Conservation (phyloP, 2,797 vertebrate genomes). For the Gallinago nigripennis region DNA sequence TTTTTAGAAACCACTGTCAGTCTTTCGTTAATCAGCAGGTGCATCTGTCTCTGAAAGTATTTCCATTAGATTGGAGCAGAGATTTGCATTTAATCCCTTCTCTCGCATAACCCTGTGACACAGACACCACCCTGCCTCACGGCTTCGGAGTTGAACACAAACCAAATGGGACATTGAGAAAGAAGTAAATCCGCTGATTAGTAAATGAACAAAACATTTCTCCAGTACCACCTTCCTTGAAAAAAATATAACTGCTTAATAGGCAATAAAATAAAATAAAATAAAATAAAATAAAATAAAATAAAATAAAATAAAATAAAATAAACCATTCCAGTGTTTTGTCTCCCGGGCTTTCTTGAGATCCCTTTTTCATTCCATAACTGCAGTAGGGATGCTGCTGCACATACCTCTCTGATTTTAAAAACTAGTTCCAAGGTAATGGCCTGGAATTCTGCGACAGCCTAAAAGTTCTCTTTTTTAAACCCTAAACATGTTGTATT, state of each 20-base stretch:
- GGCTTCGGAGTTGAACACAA: background rate
- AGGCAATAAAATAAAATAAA: background rate
- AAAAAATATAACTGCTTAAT: background rate
- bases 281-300: background rate
- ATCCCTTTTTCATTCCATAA: background rate
- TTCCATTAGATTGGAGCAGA: background rate
- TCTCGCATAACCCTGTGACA: background rate
- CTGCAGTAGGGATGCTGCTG: background rate
- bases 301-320: background rate
- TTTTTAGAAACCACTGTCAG: background rate
- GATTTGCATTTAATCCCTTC: background rate
- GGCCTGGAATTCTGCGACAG: background rate
- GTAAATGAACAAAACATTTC: background rate
- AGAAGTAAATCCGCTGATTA: background rate
- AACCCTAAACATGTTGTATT: background rate
- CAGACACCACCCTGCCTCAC: background rate
- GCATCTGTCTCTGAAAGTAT: background rate
- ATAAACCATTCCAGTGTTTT: background rate
- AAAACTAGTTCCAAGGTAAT: background rate
- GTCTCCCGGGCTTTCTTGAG: background rate
- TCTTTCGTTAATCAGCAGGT: background rate
- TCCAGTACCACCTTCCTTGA: background rate
- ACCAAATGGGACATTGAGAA: rapidly evolving
- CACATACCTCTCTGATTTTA: background rate
- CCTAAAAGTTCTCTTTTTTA: background rate